Conservation (phyloP, 2,888 invertebrate genomes). For the Agrenia bidenticulata region DNA sequence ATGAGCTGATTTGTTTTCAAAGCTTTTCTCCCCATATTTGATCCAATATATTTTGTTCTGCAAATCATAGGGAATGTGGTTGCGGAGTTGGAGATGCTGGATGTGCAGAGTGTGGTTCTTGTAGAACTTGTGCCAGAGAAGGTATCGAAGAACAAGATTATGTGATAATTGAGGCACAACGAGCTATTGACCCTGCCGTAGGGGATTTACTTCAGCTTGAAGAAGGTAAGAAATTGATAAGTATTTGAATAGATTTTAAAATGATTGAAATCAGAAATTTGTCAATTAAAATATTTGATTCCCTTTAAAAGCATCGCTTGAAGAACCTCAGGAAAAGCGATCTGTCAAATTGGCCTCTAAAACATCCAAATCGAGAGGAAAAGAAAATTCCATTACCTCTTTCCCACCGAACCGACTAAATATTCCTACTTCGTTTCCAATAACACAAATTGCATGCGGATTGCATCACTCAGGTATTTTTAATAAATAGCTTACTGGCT, state of each 20-base stretch:
- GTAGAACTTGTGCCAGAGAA: slow-evolving; percentile 79
- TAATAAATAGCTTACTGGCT: too few species aligned
- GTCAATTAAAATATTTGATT: slow-evolving; percentile 9
- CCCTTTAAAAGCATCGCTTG: slow-evolving; percentile 20
- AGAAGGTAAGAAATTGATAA: too few species aligned
- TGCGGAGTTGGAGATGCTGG: slow-evolving; percentile 96
- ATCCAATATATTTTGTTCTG: not conserved
- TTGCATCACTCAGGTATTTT: slow-evolving; percentile 81
- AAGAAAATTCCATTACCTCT: slow-evolving; percentile 63
- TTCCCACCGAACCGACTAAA: slow-evolving; percentile 76
- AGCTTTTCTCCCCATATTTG: too few species aligned
- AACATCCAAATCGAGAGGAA: slow-evolving; percentile 21
- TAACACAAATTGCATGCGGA: slow-evolving; percentile 82
- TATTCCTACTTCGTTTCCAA: slow-evolving; percentile 69
- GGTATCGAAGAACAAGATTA: slow-evolving; percentile 52
- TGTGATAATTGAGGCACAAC: slow-evolving; percentile 44
- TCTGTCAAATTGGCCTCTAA: slow-evolving; percentile 37
- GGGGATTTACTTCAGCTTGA: slow-evolving; percentile 42
- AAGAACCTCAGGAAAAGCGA: slow-evolving; percentile 40
- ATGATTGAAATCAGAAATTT: not conserved
- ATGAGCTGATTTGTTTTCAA: too few species aligned
- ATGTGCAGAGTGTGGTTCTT: slow-evolving; percentile 88
- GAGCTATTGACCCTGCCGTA: slow-evolving; percentile 35
- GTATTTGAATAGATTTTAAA: too few species aligned
- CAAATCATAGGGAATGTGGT: slow-evolving; percentile 74